Evolutionary conservation across 2,888 invertebrate species (phyloP).

Genomic region (Lacanobia oleracea): DNA sequence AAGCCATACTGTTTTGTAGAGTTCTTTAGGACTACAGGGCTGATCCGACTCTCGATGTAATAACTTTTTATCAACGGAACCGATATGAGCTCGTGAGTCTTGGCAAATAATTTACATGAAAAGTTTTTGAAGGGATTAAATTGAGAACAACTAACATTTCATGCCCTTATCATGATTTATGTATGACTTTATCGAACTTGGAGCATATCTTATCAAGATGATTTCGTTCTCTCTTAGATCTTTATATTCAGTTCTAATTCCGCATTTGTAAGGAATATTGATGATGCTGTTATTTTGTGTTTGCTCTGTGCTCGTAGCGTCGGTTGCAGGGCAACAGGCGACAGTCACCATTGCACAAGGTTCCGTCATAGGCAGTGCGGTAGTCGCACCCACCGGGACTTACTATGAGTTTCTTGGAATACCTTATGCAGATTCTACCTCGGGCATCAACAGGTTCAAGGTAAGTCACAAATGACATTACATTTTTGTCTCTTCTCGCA

Average conservation of each 20-base stretch:
- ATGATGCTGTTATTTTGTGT: conserved; percentile 71
- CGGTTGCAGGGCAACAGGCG: conserved; percentile 61
- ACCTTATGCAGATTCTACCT: conserved; percentile 84
- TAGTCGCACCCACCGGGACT: conserved; percentile 66
- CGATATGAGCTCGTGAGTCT: too few relatives aligned
- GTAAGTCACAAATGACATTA: conserved; percentile 68
- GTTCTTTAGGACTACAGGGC: too few relatives aligned
- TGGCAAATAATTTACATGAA: too few relatives aligned
- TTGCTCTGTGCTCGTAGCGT: conserved; percentile 59
- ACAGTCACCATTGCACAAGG: conserved; percentile 78
- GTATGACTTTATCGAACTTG: conserved; percentile 49
- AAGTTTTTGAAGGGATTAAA: not conserved
- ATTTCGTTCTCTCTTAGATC: conserved; percentile 27
- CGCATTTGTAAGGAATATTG: conserved; percentile 60
- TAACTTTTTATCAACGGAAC: too few relatives aligned
- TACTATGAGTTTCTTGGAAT: conserved; percentile 82
- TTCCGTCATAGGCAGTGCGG: conserved; percentile 73
- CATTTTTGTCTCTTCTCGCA: not conserved
- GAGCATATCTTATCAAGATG: conserved; percentile 62
- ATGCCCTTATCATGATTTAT: conserved; percentile 23
- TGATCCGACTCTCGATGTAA: too few relatives aligned
- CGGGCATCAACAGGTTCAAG: conserved; percentile 83
- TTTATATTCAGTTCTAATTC: conserved; percentile 63
- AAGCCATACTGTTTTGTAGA: too few relatives aligned
- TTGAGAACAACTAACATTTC: not conserved